Base-by-base conservation (phyloP, 2,113 vertebrate species). In the Furnarius figulus region DNA sequence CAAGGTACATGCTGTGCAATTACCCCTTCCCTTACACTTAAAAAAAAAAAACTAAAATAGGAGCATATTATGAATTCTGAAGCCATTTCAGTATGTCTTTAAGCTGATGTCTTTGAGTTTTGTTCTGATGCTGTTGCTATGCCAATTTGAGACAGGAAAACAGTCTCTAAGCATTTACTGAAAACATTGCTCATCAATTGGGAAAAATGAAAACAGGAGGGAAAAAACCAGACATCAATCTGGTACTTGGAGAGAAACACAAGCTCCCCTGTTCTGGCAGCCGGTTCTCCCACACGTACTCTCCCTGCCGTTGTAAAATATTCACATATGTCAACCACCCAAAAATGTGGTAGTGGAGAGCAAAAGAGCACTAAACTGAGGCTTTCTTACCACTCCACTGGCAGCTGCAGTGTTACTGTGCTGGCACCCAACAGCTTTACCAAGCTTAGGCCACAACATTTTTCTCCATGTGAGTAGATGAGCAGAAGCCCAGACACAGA, bases 41-140 rank as follows among this genome's bases (percentile, higher is more conserved):
- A 87, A 56, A 81, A 39, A 44, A 71, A 86, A 46, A 46, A n/a
- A n/a, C n/a, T n/a, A n/a, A n/a, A 46, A 62, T 27, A 35, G 72
- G 12, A 68, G 20, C 4, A 1, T 71, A 23, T 86, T 90, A 87
- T 10, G 42, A 94, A 90, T 90, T 83, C 85, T 90, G 83, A 87
- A 94, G 47, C 83, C 58, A 56, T 84, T 94, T 78, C 76, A 49
- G 66, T 12, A 31, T 75, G 73, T 77, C 12, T 1, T 65, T 88
- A 94, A 78, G 66, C 44, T 6, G 6, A 50, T 77, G 73, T n/a
- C 66, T 94, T 85, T 89, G 61, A 87, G 44, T 95, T 94, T 81
- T 78, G 73, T 92, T 93, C 88, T 73, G 66, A 75, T 79, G 68
- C 70, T 53, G 90, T 97, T 96, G 93, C 90, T 87, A 95, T 95